Conservation (phyloP, 2,888 invertebrate genomes). For the Euzophera pinguis region DNA sequence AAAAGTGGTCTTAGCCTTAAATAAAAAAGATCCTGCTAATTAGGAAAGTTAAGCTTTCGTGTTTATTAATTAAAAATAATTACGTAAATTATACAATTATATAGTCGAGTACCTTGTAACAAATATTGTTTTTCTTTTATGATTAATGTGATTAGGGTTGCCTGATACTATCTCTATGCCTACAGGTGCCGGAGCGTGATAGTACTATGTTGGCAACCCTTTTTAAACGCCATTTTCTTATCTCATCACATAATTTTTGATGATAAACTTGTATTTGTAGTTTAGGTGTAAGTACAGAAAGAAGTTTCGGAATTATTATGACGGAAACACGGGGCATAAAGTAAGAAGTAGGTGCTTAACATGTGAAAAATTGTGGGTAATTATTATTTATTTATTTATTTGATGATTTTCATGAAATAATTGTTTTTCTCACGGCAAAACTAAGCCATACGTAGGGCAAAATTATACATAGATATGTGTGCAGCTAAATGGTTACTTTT, state of each 20-base stretch:
- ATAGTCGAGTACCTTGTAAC: slow-evolving; percentile 29
- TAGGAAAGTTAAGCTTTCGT: slow-evolving; percentile 32
- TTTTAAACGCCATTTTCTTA: slow-evolving; percentile 1
- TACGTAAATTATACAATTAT: slow-evolving; percentile 42
- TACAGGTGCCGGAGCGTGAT: slow-evolving; percentile 9
- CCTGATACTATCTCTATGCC: slow-evolving; percentile 20
- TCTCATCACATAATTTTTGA: background rate
- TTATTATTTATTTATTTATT: too few species aligned
- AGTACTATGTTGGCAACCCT: slow-evolving; percentile 3
- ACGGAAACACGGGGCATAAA: too few species aligned
- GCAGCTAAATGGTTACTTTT: too few species aligned
- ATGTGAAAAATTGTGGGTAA: too few species aligned
- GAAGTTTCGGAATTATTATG: too few species aligned
- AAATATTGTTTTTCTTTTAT: slow-evolving; percentile 21
- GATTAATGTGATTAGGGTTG: slow-evolving; percentile 21
- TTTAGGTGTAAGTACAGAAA: background rate
- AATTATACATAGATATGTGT: too few species aligned
- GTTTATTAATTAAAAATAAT: slow-evolving; percentile 41
- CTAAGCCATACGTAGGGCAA: too few species aligned
- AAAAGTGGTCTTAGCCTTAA: slow-evolving; percentile 17
- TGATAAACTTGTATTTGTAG: background rate
- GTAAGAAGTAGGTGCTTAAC: too few species aligned
- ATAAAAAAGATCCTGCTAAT: slow-evolving; percentile 27
- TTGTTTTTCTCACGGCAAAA: too few species aligned
- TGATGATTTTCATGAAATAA: too few species aligned